Conservation (phyloP, 2,113 vertebrate species). For the Apteryx mantelli region DNA sequence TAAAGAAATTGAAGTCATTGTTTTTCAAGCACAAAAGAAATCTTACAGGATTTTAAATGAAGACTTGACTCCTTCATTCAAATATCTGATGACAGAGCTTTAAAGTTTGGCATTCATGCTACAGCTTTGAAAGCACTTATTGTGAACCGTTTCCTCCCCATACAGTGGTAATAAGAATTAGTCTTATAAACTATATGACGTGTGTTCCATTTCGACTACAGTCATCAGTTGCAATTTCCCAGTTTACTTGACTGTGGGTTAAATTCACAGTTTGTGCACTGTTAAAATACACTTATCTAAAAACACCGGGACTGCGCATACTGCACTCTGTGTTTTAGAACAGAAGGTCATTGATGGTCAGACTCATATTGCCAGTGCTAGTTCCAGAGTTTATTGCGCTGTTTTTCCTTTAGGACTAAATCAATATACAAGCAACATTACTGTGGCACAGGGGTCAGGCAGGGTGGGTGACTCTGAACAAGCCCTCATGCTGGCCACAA, state of each 20-base stretch:
- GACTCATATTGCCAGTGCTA: background rate
- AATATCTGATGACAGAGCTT: background rate
- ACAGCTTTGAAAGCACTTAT: background rate
- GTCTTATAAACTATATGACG: background rate
- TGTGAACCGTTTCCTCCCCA: background rate
- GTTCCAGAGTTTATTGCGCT: conserved; percentile 44
- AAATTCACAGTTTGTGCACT: conserved; percentile 2
- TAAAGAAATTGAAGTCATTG: background rate
- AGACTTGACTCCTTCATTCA: background rate
- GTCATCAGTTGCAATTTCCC: background rate
- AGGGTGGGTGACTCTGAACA: conserved; percentile 23
- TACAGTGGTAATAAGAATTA: background rate
- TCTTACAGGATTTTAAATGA: background rate
- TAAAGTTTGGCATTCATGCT: background rate
- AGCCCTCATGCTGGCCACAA: background rate
- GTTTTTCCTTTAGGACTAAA: conserved; percentile 30
- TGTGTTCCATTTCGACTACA: background rate
- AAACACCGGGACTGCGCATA: conserved; percentile 23
- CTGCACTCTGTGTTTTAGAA: conserved; percentile 40
- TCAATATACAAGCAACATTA: conserved; percentile 15
- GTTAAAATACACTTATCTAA: conserved; percentile 37
- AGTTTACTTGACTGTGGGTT: background rate
- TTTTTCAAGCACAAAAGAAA: background rate
- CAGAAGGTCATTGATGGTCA: conserved; percentile 63
- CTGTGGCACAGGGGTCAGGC: background rate